These are phyloP conservation scores for Drosophila gunungcola DNA, from an alignment of 1,140 invertebrate genomes.

Conservation along the genomic window DNA sequence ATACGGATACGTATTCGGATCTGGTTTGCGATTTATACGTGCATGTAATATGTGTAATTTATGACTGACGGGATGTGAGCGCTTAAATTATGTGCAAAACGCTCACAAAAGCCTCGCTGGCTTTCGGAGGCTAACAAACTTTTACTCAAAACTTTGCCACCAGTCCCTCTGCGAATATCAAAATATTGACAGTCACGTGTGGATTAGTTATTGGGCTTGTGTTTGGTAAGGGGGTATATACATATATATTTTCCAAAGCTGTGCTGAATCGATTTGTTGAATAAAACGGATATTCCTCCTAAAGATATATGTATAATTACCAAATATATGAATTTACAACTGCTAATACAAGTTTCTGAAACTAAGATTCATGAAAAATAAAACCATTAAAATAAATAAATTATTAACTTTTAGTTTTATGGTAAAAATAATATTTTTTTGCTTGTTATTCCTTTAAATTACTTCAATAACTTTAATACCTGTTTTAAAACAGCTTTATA, in stretches of 20 bases:
- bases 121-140: conserved; percentile 47
- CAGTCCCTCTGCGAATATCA: conserved; percentile 20
- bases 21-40: conserved; percentile 77
- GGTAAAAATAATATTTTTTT: no score
- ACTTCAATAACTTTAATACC: no score
- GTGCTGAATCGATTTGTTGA: conserved; percentile 1
- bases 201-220: conserved; percentile 27
- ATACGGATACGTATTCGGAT: conserved; percentile 42
- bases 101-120: conserved; percentile 54
- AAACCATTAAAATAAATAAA: no score
- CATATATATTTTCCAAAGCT: background rate
- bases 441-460: no score
- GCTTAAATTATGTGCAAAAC: conserved; percentile 81
- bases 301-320: background rate
- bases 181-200: conserved; percentile 60
- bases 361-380: no score
- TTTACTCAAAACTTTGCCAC: conserved; percentile 46
- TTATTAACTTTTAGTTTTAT: no score
- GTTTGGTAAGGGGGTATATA: conserved; percentile 7
- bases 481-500: no score
- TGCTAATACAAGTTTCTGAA: no score
- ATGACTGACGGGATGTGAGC: conserved; percentile 77
- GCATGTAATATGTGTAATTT: conserved; percentile 82
- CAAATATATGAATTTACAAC: no score
- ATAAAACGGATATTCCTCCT: background rate